These are phyloP conservation scores for Chanos chanos DNA, from an alignment of 2,797 vertebrate species.

Conservation along the genomic window DNA sequence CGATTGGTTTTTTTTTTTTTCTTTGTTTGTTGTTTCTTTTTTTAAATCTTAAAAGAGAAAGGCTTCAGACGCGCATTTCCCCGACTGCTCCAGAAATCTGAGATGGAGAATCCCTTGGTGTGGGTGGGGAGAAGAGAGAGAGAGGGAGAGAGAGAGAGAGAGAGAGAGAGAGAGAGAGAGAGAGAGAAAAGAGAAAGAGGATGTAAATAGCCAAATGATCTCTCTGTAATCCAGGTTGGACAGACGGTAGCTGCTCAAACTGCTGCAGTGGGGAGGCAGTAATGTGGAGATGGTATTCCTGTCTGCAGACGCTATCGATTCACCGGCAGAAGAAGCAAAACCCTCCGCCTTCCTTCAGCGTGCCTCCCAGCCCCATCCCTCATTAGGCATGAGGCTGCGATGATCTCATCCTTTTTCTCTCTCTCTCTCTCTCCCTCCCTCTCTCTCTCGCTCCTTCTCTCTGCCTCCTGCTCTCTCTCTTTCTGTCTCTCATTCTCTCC, in stretches of 20 bases:
- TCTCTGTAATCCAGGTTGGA: slow-evolving; percentile 16
- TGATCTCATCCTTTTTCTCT: slow-evolving; percentile 85
- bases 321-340: slow-evolving; percentile 49
- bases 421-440: not conserved
- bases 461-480: not conserved
- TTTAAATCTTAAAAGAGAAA: slow-evolving; percentile 5
- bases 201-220: slow-evolving; percentile 27
- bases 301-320: slow-evolving; percentile 72
- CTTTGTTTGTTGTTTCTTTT: too few species aligned
- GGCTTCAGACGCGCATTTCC: slow-evolving; percentile 57
- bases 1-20: not conserved
- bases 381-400: slow-evolving; percentile 85
- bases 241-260: slow-evolving; percentile 5
- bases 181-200: slow-evolving; percentile 1
- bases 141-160: slow-evolving; percentile 15
- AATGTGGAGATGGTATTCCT: slow-evolving; percentile 50
- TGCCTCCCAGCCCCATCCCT: slow-evolving; percentile 66
- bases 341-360: slow-evolving; percentile 41
- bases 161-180: slow-evolving; percentile 18
- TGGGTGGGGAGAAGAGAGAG: slow-evolving; percentile 55
- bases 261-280: slow-evolving; percentile 50
- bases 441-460: slow-evolving; percentile 4
- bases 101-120: slow-evolving; percentile 59
- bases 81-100: slow-evolving; percentile 26
- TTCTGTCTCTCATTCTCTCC: slow-evolving; percentile 7